These are phyloP conservation scores for Acrocephalus scirpaceus DNA, from an alignment of 2,797 vertebrate species.

Conservation along the genomic window DNA sequence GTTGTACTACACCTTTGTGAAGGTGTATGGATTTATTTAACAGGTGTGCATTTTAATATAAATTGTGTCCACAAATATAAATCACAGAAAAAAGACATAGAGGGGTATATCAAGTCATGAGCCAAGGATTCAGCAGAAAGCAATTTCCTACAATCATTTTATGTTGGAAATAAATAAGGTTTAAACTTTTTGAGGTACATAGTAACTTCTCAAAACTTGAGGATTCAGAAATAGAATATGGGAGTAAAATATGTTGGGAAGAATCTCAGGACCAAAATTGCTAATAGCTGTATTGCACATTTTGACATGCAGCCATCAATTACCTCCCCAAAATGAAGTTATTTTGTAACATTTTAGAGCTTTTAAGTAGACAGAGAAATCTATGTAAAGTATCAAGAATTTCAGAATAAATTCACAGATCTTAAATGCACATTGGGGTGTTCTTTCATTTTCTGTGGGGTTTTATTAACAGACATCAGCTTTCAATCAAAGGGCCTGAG, in stretches of 20 bases:
- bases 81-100: neutral
- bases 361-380: neutral
- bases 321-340: neutral
- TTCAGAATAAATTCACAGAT: constrained; percentile 4
- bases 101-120: neutral
- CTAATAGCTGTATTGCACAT: neutral
- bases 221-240: neutral
- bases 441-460: neutral
- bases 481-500: neutral
- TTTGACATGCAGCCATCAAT: neutral
- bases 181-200: neutral
- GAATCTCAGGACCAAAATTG: neutral
- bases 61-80: neutral
- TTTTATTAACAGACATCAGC: neutral
- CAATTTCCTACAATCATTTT: neutral
- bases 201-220: neutral
- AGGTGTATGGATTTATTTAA: neutral
- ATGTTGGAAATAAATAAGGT: neutral
- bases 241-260: neutral
- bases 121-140: neutral
- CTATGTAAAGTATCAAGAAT: neutral
- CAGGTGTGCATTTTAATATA: neutral
- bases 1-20: neutral
- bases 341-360: constrained; percentile 7
- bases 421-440: neutral